Evolutionary conservation across 2,888 invertebrate genomes (phyloP), one percentile per base, ranked within the genome.

Genomic region (Stenolophus ochropezus): DNA sequence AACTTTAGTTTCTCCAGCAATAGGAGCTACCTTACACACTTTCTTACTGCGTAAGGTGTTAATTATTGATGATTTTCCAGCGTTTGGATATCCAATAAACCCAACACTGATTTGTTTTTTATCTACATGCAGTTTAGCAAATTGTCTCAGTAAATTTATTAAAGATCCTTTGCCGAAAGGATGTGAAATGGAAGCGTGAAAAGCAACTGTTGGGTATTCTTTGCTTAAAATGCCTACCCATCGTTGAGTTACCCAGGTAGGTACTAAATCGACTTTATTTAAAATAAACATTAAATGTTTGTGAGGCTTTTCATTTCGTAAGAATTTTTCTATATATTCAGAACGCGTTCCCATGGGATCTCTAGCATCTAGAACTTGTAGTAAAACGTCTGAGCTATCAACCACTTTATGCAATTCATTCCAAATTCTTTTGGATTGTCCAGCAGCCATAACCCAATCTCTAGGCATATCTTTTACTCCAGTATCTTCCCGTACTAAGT

Each of bases 31-130:
- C 89, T 98, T 99, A 89, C 99, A 99, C 0, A 99, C 99, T 90
- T 99, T 98, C 87, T 98, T 98, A 6, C 96, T 95, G 79, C 97
- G 92, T 80, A 99, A 90, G 0, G 99, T 97, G 89, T 99, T 99
- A 84, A 99, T 99, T 4, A 99, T 94, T 0, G 99, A 99, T 83
- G 98, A 98, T 90, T 99, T 99, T 0, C 99, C 99, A 2, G 97
- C 97, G 91, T 99, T 99, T 1, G 99, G 99, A 89, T 99, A 99
- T 0, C 99, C 99, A 88, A 99, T 98, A 85, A 99, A 96, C 0
- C 99, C 99, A 71, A 99, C 97, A 88, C 98, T 98, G 82, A 99
- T 99, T 91, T 99, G 99, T 87, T 98, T 98, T 87, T 98, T 98
- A 88, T 99, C 99, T 82, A 94, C 91, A 87, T 99, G 99, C 11